These are phyloP conservation scores for Gymnosoma rotundatum DNA, from an alignment of 2,888 invertebrate species.

Conservation along the genomic window DNA sequence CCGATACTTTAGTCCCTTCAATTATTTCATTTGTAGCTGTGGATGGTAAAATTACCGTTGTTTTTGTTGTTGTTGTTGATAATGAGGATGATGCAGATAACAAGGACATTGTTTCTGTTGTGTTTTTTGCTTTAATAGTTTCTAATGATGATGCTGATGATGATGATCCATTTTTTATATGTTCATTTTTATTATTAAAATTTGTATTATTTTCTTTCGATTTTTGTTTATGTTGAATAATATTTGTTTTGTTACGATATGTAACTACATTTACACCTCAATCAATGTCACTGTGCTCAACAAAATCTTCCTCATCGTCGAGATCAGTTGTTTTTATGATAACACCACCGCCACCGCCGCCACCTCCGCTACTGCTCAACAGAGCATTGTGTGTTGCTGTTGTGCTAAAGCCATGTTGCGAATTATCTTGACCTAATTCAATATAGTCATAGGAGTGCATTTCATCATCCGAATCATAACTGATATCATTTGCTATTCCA, in stretches of 20 bases:
- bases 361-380: conserved; percentile 53
- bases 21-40: conserved; percentile 61
- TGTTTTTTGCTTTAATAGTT: conserved; percentile 1
- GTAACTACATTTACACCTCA: conserved; percentile 76
- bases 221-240: conserved; percentile 41
- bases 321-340: conserved; percentile 77
- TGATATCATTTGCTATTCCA: conserved; percentile 76
- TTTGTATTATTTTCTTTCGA: conserved; percentile 51
- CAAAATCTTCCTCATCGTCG: conserved; percentile 78
- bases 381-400: conserved; percentile 53
- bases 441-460: conserved; percentile 73
- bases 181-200: conserved; percentile 37
- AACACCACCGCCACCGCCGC: conserved; percentile 50
- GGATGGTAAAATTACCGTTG: conserved; percentile 20
- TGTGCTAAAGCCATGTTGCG: conserved; percentile 72
- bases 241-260: conserved; percentile 64
- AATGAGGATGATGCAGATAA: not conserved
- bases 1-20: conserved; percentile 58
- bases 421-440: conserved; percentile 77
- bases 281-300: conserved; percentile 80
- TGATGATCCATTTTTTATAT: conserved; percentile 23
- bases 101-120: not conserved
- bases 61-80: not conserved
- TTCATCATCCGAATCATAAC: conserved; percentile 79
- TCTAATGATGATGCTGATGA: conserved; percentile 9